Base-by-base conservation (phyloP, 2,888 invertebrate species). In the Gastracanthus pulcherrimus region DNA sequence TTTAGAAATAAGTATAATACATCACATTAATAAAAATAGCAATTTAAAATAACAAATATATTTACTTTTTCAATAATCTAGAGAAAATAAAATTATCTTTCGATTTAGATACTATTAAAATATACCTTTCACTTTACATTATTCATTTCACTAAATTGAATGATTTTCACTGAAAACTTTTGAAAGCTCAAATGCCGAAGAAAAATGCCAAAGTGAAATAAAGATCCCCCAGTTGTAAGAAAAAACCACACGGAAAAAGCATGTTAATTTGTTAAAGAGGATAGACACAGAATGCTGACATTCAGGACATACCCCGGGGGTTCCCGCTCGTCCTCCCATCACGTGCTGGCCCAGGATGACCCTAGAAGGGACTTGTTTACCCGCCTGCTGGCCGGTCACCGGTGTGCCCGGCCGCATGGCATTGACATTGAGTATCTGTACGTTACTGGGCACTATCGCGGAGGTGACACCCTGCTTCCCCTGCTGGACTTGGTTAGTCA, bases 331-430 rank as follows among this genome's bases (percentile, higher is more conserved):
- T 69, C 96, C 93, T 87, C 96, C 96, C 86, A 96, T 95, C 93
- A 97, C 95, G 92, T 97, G 96, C 87, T 95, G 96, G 87, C 96
- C 96, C 87, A 97, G 95, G 87, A 97, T 96, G 87, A 98, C 96
- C 89, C 97, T 94, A 82, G 96, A 94, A 82, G 96, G 94, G 84
- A 96, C 95, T 82, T 90, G 91, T 84, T 91, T 91, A 60, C 87
- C 90, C 80, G 95, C 94, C 92, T 97, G 97, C 91, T 96, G 96
- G 80, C 94, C 94, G 83, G 94, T 93, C 86, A 94, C 94, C 66
- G 96, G 95, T 82, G 95, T 94, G 83, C 94, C 95, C 75, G 96
- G 95, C 86, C 97, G 94, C 93, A 96, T 90, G 2, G 93, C 87
- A 88, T 93, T 93, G 67, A 93, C 96, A 92, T 97, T 97, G 86